Conservation (phyloP, 2,888 invertebrate species). For the Mesorhabditis sp. region DNA sequence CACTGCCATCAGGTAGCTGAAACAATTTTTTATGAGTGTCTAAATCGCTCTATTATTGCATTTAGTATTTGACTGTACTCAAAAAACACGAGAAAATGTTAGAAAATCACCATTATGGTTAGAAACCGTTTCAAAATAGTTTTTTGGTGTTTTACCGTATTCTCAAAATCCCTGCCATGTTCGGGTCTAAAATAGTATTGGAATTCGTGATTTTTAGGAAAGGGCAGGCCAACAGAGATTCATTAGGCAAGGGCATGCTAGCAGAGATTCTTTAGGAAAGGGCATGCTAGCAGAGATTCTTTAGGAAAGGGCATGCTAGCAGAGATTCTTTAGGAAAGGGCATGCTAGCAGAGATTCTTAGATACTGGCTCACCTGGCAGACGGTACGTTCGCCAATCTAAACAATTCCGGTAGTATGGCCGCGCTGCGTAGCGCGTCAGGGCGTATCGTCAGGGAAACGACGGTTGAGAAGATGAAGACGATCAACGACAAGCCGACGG, state of each 20-base stretch:
- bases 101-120: no score
- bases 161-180: background rate
- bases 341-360: background rate
- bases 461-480: constrained; percentile 4
- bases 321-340: no score
- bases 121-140: background rate
- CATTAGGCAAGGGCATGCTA: no score
- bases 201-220: no score
- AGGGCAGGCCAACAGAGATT: no score
- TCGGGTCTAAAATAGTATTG: background rate
- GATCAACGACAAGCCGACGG: background rate
- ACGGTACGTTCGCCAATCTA: constrained; percentile 29
- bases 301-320: no score
- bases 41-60: background rate
- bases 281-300: background rate
- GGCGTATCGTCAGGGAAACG: background rate
- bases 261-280: no score
- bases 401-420: constrained; percentile 30
- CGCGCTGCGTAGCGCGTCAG: constrained; percentile 12
- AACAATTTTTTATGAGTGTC: background rate
- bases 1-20: constrained; percentile 38
- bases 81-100: background rate
- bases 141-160: background rate
- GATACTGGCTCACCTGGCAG: constrained; percentile 23
- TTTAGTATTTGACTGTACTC: background rate